A percentile compares a stretch with the other conserved stretches of the same genome.
These are phyloP conservation scores for Oxystoma pomonae DNA, from an alignment of 2,888 invertebrate genomes.

Conservation along the genomic window DNA sequence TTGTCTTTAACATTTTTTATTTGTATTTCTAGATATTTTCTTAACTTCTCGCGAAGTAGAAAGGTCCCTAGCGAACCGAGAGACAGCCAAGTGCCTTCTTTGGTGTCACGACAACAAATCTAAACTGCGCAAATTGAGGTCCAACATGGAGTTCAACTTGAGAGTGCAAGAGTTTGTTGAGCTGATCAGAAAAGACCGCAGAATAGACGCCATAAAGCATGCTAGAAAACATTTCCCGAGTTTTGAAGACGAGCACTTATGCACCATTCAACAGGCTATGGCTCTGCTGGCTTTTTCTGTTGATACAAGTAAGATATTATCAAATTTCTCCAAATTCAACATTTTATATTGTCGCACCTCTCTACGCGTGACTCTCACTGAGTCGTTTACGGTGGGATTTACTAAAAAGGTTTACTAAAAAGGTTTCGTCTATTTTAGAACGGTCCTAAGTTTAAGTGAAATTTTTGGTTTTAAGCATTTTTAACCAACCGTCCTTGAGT, in stretches of 20 bases:
- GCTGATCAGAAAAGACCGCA: slow-evolving; percentile 60
- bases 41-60: slow-evolving; percentile 82
- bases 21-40: slow-evolving; percentile 65
- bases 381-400: too few species aligned
- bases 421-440: too few species aligned
- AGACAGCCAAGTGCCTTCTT: slow-evolving; percentile 83
- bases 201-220: slow-evolving; percentile 91
- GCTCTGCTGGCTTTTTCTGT: slow-evolving; percentile 91
- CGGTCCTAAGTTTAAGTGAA: too few species aligned
- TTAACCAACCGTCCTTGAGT: too few species aligned
- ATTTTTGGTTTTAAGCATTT: too few species aligned
- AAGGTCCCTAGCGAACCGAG: slow-evolving; percentile 72
- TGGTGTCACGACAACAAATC: slow-evolving; percentile 98
- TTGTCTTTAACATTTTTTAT: background rate
- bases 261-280: slow-evolving; percentile 91
- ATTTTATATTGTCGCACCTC: too few species aligned
- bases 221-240: slow-evolving; percentile 88
- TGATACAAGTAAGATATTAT: slow-evolving; percentile 57
- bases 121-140: slow-evolving; percentile 88
- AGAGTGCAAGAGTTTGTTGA: slow-evolving; percentile 94
- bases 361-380: too few species aligned
- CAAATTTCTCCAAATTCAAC: too few species aligned
- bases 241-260: slow-evolving; percentile 81
- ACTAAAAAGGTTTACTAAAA: too few species aligned
- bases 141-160: slow-evolving; percentile 93